Evolutionary conservation across 2,888 invertebrate species (phyloP).

Genomic region (Aricia artaxerxes): DNA sequence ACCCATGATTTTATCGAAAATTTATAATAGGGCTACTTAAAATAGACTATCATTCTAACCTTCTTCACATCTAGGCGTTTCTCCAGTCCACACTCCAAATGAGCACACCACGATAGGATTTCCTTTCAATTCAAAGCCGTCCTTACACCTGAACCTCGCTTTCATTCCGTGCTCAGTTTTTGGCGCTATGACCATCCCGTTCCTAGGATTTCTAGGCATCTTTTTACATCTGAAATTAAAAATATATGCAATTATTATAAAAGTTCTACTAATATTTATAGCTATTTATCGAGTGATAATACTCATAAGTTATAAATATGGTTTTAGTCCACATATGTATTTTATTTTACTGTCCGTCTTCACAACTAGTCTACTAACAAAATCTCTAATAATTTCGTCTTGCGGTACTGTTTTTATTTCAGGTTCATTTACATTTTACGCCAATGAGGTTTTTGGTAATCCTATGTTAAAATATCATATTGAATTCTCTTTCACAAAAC

Average conservation of each 20-base stretch:
- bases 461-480: no score
- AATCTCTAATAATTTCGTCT: neutral
- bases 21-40: no score
- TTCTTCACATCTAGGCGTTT: conserved; percentile 91
- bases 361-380: neutral
- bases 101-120: conserved; percentile 91
- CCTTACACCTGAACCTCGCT: conserved; percentile 95
- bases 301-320: no score
- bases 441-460: no score
- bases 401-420: neutral
- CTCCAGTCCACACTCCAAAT: conserved; percentile 97
- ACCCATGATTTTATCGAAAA: no score
- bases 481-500: no score
- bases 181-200: conserved; percentile 98
- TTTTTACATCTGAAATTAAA: conserved; percentile 84
- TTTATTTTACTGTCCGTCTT: no score
- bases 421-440: no score
- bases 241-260: neutral
- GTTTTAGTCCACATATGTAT: no score
- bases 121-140: conserved; percentile 92
- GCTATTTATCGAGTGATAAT: no score
- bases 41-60: conserved; percentile 58
- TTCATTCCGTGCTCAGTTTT: conserved; percentile 98
- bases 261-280: neutral
- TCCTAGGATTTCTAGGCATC: conserved; percentile 91